A percentile compares a stretch with the other conserved stretches of the same genome.
These are phyloP conservation scores for Ochlodes sylvanus DNA, from an alignment of 2,888 invertebrate species.

Conservation along the genomic window DNA sequence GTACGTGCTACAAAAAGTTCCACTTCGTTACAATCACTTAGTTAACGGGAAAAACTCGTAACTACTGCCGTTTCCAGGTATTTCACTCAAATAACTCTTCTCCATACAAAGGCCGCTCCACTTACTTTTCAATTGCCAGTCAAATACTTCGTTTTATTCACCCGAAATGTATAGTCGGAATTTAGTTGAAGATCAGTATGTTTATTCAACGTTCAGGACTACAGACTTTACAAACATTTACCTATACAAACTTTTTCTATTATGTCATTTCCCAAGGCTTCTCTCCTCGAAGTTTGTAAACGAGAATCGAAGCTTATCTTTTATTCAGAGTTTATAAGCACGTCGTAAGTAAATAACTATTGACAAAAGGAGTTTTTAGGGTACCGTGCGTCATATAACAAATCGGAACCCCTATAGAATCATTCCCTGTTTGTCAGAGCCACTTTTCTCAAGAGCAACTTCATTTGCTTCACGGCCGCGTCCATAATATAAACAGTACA, in stretches of 20 bases:
- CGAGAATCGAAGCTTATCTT: not conserved
- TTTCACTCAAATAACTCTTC: slow-evolving; percentile 10
- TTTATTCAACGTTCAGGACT: slow-evolving; percentile 20
- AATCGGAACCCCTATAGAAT: too few relatives aligned
- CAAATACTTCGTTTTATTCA: slow-evolving; percentile 3
- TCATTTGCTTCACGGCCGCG: too few relatives aligned
- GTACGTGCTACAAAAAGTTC: not conserved
- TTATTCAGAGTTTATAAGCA: slow-evolving; percentile 11
- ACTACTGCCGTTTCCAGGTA: not conserved
- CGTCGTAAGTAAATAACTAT: not conserved
- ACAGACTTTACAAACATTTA: slow-evolving; percentile 9
- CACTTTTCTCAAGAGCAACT: too few relatives aligned
- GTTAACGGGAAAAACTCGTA: not conserved
- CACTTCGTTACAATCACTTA: not conserved
- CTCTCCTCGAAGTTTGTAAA: slow-evolving; percentile 2
- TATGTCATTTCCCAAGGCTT: slow-evolving; percentile 9
- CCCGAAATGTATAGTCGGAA: slow-evolving; percentile 9
- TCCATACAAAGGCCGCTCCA: not conserved
- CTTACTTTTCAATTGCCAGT: slow-evolving; percentile 2
- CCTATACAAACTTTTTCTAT: slow-evolving; percentile 26
- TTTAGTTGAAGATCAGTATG: slow-evolving; percentile 21
- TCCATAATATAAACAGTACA: too few relatives aligned
- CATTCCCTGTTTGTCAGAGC: too few relatives aligned
- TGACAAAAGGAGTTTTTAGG: not conserved
- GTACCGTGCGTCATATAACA: too few relatives aligned